Evolutionary conservation across 2,888 invertebrate species (phyloP).

Genomic region (Notocelia uddmanniana): DNA sequence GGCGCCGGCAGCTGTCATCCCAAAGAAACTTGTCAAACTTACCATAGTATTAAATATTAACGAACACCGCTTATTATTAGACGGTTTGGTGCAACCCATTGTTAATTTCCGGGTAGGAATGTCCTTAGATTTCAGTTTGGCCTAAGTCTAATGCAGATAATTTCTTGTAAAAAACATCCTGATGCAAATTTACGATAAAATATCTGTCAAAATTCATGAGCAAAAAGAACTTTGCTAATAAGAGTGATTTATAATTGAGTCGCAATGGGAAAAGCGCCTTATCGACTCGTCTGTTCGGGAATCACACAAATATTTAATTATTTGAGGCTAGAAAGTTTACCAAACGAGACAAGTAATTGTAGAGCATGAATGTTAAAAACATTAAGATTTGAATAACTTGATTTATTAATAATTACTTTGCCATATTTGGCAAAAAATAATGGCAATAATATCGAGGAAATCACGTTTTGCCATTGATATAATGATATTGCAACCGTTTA

Average conservation of each 20-base stretch:
- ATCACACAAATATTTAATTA: background rate
- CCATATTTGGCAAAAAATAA: background rate
- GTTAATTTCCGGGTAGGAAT: too few relatives aligned
- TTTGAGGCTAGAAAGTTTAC: background rate
- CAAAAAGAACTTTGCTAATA: too few relatives aligned
- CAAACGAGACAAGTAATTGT: background rate
- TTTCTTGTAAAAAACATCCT: background rate
- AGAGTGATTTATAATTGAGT: too few relatives aligned
- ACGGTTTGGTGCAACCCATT: too few relatives aligned
- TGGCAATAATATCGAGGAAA: slow-evolving; percentile 4
- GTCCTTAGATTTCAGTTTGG: background rate
- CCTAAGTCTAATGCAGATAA: background rate
- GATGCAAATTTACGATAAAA: background rate
- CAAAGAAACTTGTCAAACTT: too few relatives aligned
- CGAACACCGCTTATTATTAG: too few relatives aligned
- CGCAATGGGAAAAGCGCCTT: too few relatives aligned
- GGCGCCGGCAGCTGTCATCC: too few relatives aligned
- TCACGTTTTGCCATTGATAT: background rate
- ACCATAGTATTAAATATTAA: too few relatives aligned
- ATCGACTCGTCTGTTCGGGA: too few relatives aligned
- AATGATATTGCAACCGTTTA: slow-evolving; percentile 4
- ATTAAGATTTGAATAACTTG: slow-evolving; percentile 5
- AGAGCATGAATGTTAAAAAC: slow-evolving; percentile 12
- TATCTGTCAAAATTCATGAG: background rate
- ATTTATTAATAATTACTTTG: slow-evolving; percentile 2